Percentiles rank a stretch among this genome's conserved stretches.
Evolutionary conservation across 2,113 vertebrate species (phyloP).

Genomic region (Lophura nycthemera): DNA sequence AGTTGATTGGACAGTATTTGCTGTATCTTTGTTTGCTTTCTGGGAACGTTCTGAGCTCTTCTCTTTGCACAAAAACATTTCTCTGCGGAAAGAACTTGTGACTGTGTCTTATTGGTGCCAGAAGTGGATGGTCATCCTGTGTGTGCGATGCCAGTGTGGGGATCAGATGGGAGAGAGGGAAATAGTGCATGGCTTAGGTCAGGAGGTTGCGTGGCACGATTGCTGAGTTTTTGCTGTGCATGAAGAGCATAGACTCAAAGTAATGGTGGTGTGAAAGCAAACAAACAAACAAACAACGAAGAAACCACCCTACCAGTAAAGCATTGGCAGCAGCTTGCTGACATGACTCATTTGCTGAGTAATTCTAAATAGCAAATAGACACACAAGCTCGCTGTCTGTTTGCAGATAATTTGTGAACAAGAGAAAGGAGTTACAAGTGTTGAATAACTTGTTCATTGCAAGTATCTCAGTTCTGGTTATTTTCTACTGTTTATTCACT

Average conservation of each 20-base stretch:
- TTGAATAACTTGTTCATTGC: background rate
- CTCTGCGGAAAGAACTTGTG: background rate
- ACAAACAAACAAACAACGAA: background rate
- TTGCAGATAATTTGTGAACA: background rate
- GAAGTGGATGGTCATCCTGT: background rate
- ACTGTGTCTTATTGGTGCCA: background rate
- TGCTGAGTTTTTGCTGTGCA: background rate
- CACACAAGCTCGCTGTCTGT: background rate
- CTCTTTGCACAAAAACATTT: background rate
- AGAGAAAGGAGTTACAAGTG: background rate
- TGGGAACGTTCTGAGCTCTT: background rate
- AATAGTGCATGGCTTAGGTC: background rate
- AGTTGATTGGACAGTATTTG: background rate
- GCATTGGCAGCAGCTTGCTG: slow-evolving; percentile 6
- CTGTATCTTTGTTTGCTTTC: background rate
- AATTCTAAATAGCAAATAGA: background rate
- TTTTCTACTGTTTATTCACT: background rate
- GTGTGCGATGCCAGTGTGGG: background rate
- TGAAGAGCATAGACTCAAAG: background rate
- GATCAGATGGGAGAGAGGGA: background rate
- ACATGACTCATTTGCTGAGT: background rate
- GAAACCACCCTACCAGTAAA: background rate
- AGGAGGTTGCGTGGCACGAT: background rate
- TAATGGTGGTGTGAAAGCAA: background rate
- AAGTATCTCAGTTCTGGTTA: background rate